Percentiles rank a stretch among this genome's conserved stretches.
Conservation (phyloP, 1,140 invertebrate genomes). For the Aphis craccivora region DNA sequence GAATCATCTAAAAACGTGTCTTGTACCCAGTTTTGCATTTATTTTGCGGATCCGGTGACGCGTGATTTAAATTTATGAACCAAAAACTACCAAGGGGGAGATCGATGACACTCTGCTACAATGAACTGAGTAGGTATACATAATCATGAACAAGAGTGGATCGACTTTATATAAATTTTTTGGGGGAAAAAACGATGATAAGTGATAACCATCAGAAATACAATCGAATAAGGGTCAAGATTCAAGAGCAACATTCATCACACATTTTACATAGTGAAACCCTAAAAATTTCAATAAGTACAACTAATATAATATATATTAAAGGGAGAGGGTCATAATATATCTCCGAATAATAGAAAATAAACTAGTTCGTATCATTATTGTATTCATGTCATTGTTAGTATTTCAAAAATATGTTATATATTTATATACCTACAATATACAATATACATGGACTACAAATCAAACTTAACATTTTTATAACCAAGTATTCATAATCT, state of each 20-base stretch:
- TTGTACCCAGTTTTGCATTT: conserved; percentile 53
- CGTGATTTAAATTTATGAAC: conserved; percentile 53
- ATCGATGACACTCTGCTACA: conserved; percentile 48
- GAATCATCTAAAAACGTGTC: conserved; percentile 52
- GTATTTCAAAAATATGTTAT: neutral
- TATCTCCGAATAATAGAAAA: neutral
- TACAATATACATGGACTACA: neutral
- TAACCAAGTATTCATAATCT: neutral
- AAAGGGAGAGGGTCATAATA: conserved; percentile 13
- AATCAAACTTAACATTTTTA: neutral
- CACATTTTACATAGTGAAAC: conserved; percentile 5
- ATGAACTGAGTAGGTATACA: conserved; percentile 30
- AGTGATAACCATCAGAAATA: conserved; percentile 43
- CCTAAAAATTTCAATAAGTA: conserved; percentile 38
- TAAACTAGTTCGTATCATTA: neutral
- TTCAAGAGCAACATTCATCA: conserved; percentile 20
- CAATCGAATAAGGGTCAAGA: conserved; percentile 54
- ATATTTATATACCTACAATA: too few relatives aligned
- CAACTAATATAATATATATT: neutral
- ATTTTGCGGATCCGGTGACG: conserved; percentile 43
- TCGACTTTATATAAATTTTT: conserved; percentile 14
- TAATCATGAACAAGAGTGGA: conserved; percentile 44
- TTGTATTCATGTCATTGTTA: neutral
- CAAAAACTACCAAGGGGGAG: conserved; percentile 27
- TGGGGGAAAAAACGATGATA: conserved; percentile 42